These are phyloP conservation scores for Brachyalestes nurse DNA, from an alignment of 2,797 vertebrate genomes.

Conservation along the genomic window DNA sequence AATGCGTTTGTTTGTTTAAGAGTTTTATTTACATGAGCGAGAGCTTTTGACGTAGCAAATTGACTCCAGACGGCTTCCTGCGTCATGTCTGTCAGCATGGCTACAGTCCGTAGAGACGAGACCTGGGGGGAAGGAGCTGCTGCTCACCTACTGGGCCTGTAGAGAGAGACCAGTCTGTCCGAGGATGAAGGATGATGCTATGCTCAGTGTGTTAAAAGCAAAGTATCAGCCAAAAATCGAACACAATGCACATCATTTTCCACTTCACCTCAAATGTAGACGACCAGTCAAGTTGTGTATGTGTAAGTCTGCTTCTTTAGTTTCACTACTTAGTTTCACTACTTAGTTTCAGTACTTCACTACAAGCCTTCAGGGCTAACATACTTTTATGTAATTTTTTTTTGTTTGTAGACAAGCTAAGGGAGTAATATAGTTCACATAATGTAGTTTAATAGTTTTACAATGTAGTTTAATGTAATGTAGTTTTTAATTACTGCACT, in stretches of 20 bases:
- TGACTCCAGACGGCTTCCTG: constrained; percentile 82
- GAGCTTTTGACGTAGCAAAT: constrained; percentile 78
- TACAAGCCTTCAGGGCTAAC: too few species aligned
- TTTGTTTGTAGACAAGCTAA: too few species aligned
- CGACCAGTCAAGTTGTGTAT: neutral
- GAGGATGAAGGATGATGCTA: neutral
- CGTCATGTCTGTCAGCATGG: constrained; percentile 77
- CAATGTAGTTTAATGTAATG: too few species aligned
- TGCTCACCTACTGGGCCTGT: constrained; percentile 34
- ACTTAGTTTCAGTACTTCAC: too few species aligned
- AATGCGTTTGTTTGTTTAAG: constrained; percentile 78
- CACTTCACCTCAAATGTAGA: neutral
- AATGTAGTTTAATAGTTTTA: too few species aligned
- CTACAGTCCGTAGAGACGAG: constrained; percentile 75
- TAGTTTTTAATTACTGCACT: too few species aligned
- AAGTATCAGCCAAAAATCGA: too few species aligned
- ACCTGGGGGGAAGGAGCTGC: constrained; percentile 32
- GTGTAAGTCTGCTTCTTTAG: too few species aligned
- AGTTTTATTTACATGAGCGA: constrained; percentile 81
- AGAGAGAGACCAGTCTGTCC: constrained; percentile 17
- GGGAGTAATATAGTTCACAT: too few species aligned
- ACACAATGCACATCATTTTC: neutral
- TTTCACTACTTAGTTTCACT: too few species aligned
- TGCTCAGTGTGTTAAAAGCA: neutral
- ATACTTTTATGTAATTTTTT: too few species aligned